Base-by-base conservation (phyloP, 2,797 vertebrate genomes). In the Gadopsis marmoratus region DNA sequence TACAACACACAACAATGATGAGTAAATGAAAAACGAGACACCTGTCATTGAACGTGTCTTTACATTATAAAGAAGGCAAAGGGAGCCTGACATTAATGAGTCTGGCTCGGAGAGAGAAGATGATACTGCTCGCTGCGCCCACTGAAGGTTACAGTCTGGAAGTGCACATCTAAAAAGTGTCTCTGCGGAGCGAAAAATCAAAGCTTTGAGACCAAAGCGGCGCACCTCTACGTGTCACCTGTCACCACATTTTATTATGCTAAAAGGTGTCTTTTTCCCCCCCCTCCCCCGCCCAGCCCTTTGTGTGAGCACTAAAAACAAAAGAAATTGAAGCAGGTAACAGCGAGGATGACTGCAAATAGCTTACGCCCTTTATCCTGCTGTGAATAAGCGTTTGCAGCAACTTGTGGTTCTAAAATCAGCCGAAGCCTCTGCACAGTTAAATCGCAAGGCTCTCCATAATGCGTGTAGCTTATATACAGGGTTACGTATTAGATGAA, bases 131-230 rank as follows among this genome's bases (percentile, higher is more conserved):
- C 55, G n/a, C 48, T 37, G 35, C 19, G 37, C 55, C 50, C 9
- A 41, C 33, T 59, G 53, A 73, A 73, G 71, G 76, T 73, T 84
- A 69, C 56, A 74, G 67, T 74, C 53, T 82, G 33, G 41, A 77
- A 56, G 50, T 64, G 69, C 37, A 48, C 48, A 35, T 73, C 58
- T 63, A 29, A 62, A 79, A 85, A 62, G 21, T 56, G 59, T 86
- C 72, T 85, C 71, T 51, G 58, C 0, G 10, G 76, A 73, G 54
- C 31, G 26, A 53, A 60, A 43, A 78, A 65, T 78, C 47, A 86
- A 88, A 90, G 86, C 60, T 64, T 37, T 4, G 35, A 68, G 63
- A 76, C 71, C 70, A 84, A 86, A 88, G 74, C 13, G 1, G 12
- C 60, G 73, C 70, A 61, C 43, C 68, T 76, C 62, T 63, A 56